phyloP scores from a whole-genome alignment of 2,113 vertebrate species.

The Galeopterus variegatus region DNA sequence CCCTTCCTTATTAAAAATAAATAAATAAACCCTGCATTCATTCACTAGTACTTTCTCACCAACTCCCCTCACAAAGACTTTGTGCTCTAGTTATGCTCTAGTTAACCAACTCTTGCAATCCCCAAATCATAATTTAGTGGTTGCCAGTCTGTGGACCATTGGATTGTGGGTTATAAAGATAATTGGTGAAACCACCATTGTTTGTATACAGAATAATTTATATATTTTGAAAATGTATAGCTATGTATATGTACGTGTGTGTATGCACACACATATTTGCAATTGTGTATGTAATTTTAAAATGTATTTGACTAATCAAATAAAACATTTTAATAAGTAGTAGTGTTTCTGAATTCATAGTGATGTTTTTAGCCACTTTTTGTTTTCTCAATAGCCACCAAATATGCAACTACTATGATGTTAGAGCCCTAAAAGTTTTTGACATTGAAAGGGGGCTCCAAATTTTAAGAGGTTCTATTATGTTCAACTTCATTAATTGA shows the following conservation, averaged over 20 bases:
- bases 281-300: neutral
- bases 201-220: neutral
- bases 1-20: neutral
- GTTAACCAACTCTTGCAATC: neutral
- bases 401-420: neutral
- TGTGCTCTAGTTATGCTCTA: neutral
- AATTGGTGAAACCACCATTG: neutral
- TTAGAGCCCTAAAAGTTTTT: slow-evolving; percentile 10
- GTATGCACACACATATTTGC: neutral
- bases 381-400: neutral
- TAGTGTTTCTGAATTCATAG: neutral
- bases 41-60: neutral
- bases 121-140: neutral
- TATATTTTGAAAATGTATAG: neutral
- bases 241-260: rapidly evolving
- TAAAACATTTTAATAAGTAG: neutral
- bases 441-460: neutral
- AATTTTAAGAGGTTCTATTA: neutral
- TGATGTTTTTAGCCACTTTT: neutral
- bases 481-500: neutral
- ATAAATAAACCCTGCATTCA: neutral
- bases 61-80: slow-evolving; percentile 2
- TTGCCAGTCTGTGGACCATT: neutral
- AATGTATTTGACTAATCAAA: neutral
- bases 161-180: neutral